Percentiles rank a stretch among this genome's conserved stretches.
phyloP scores from a whole-genome alignment of 2,797 vertebrate species.

The Rhinogobio ventralis region DNA sequence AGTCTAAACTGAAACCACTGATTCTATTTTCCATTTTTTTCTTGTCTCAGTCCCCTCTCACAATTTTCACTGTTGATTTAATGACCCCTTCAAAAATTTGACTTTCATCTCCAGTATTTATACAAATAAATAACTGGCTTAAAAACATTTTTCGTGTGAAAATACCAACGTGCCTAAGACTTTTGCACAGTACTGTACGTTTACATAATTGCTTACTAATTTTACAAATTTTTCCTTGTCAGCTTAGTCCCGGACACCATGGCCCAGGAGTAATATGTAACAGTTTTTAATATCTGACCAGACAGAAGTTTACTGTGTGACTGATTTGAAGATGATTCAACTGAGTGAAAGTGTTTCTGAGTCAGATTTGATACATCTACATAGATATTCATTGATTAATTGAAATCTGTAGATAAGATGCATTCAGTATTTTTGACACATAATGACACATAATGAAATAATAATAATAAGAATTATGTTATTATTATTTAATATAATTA shows the following conservation, averaged over 20 bases:
- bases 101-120: neutral
- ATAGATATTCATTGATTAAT: neutral
- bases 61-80: neutral
- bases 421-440: neutral
- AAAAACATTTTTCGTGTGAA: no score
- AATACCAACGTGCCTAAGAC: no score
- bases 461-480: no score
- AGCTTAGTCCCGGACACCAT: neutral
- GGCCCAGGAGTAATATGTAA: neutral
- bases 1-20: no score
- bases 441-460: neutral
- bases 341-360: neutral
- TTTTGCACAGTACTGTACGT: no score
- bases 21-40: no score
- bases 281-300: neutral
- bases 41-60: neutral
- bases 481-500: neutral
- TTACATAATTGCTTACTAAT: neutral
- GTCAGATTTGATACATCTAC: neutral
- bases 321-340: neutral
- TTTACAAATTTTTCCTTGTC: neutral
- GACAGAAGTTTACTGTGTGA: neutral
- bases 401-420: neutral
- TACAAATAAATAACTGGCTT: no score
- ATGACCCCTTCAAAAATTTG: neutral